Base-by-base conservation (phyloP, 1,140 invertebrate genomes). In the Dolichoris vasculosae region DNA sequence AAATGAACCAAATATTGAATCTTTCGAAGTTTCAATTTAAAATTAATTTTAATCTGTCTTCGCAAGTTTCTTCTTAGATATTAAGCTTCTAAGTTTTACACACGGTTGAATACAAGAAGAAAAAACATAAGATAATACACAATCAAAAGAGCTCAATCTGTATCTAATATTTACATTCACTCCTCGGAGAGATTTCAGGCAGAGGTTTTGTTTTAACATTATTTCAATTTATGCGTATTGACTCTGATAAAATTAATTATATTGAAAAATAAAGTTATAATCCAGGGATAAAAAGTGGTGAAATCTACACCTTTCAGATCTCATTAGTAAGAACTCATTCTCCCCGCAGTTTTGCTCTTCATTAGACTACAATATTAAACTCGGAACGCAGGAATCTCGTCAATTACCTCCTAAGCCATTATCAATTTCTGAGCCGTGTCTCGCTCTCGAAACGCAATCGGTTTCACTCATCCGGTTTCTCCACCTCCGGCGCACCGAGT, bases 21-120 rank as follows among this genome's bases (percentile, higher is more conserved):
- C 48, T 77, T 77, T 51, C 17, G 35, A 46, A 26, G 20, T 81
- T 69, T 30, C 30, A 67, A 43, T 69, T 81, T 69, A 67, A 67
- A 71, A 67, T 71, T 32, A 81, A 71, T 81, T 69, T 38, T 81
- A 71, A 81, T 81, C 64, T 35, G 15, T 46, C 30, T 11, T 13
- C n/a, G 32, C n/a, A 46, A 81, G 48, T 32, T 55, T 77, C 0
- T 55, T 51, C 0, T 55, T 51, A 48, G 46, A 55, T 43, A 43
- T 30, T 9, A 8, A 2, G 26, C 7, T 46, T n/a, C 40, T 3
- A n/a, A 46, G 38, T 73, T 73, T 48, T 0, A 43, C 20, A 30
- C 71, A 11, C 26, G 32, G 67, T 23, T 26, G 78, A 59, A 59
- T 26, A 7, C 55, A 26, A 26, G 55, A 13, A 69, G 23, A 79